These are phyloP conservation scores for Sclerurus mexicanus DNA, from an alignment of 2,113 vertebrate species.

Conservation along the genomic window DNA sequence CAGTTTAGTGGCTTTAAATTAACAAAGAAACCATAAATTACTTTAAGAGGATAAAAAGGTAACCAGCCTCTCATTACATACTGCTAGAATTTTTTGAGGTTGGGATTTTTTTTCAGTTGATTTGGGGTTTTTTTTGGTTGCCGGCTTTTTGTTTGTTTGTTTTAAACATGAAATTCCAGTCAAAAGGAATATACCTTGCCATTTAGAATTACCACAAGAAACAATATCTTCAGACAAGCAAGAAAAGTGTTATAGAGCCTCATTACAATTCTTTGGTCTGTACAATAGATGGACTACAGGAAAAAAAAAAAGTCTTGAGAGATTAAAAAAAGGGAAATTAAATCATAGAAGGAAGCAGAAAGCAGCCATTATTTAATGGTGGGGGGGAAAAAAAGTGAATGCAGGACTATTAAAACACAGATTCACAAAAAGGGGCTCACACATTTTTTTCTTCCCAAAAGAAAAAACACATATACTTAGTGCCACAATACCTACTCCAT, in stretches of 20 bases:
- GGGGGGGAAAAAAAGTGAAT: not conserved
- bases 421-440: not conserved
- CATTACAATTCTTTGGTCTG: not conserved
- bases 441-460: not conserved
- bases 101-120: not conserved
- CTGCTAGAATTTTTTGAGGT: not conserved
- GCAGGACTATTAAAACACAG: not conserved
- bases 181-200: not conserved
- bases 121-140: not conserved
- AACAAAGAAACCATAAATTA: not conserved
- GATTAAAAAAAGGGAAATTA: not conserved
- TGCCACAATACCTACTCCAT: not conserved
- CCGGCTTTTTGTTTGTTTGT: not conserved
- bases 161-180: not conserved
- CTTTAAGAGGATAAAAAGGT: not conserved
- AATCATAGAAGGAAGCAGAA: not conserved
- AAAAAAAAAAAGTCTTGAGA: not conserved
- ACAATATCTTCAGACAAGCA: not conserved
- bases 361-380: not conserved
- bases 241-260: not conserved
- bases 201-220: not conserved
- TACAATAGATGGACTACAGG: not conserved
- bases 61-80: not conserved
- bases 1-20: conserved; percentile 13
- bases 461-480: not conserved